Conservation (phyloP, 2,888 invertebrate species). For the Lydus trimaculatus region DNA sequence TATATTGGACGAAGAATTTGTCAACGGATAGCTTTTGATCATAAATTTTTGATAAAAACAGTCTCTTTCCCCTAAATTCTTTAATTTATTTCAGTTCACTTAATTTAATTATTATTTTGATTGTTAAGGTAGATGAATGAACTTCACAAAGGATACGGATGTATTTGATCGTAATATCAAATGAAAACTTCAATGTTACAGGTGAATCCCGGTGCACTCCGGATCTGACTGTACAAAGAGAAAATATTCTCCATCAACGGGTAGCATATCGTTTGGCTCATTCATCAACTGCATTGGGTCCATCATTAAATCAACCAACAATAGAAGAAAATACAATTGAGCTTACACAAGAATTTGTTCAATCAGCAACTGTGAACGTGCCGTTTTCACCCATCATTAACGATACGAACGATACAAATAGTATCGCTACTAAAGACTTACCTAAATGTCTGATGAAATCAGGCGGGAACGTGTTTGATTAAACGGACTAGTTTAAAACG, state of each 20-base stretch:
- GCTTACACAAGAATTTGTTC: constrained; percentile 34
- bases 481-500: constrained; percentile 24
- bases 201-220: constrained; percentile 63
- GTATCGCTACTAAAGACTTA: constrained; percentile 40
- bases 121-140: too few species aligned
- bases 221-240: constrained; percentile 61
- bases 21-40: background rate
- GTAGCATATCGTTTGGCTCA: constrained; percentile 48
- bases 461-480: constrained; percentile 49
- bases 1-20: background rate
- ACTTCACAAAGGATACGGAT: too few species aligned
- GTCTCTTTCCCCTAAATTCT: background rate
- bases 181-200: constrained; percentile 16
- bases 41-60: background rate
- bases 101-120: too few species aligned
- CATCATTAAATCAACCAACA: constrained; percentile 33
- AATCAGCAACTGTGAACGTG: constrained; percentile 43
- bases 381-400: constrained; percentile 44
- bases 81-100: too few species aligned
- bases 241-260: constrained; percentile 52
- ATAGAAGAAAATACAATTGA: constrained; percentile 19
- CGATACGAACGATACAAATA: constrained; percentile 39
- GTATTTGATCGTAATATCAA: background rate
- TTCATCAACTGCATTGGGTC: constrained; percentile 32
- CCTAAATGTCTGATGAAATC: constrained; percentile 49